Evolutionary conservation across 2,113 vertebrate genomes (phyloP).

Genomic region (Isichthys henryi): DNA sequence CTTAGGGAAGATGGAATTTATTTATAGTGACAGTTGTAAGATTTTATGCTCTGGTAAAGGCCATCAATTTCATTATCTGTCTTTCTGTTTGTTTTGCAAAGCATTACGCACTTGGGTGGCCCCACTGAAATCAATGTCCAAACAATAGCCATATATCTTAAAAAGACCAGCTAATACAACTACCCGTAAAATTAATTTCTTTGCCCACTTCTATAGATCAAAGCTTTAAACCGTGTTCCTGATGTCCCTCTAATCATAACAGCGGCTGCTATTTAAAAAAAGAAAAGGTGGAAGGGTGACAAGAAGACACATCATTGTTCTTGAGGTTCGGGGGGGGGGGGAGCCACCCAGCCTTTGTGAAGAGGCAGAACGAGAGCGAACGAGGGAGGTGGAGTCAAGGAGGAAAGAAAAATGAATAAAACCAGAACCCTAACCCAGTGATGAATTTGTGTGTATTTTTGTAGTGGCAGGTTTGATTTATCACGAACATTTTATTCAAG

Average conservation of each 20-base stretch:
- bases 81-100: not conserved
- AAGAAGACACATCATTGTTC: not conserved
- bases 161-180: not conserved
- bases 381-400: constrained; percentile 17
- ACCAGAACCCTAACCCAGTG: constrained; percentile 53
- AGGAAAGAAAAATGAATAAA: constrained; percentile 49
- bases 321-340: not conserved
- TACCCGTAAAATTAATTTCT: not conserved
- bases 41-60: not conserved
- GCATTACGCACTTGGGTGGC: not conserved
- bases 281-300: not conserved
- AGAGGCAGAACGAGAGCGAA: constrained; percentile 6
- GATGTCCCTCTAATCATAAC: not conserved
- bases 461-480: constrained; percentile 60
- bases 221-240: not conserved
- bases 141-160: not conserved
- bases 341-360: not conserved
- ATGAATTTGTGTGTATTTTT: constrained; percentile 64
- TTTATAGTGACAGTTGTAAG: not conserved
- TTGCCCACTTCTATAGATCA: not conserved
- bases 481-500: constrained; percentile 60
- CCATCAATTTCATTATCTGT: not conserved
- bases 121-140: not conserved
- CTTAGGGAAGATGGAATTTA: not conserved
- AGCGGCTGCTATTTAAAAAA: not conserved